Conservation (phyloP, 2,888 invertebrate species). For the Esperia sulphurella region DNA sequence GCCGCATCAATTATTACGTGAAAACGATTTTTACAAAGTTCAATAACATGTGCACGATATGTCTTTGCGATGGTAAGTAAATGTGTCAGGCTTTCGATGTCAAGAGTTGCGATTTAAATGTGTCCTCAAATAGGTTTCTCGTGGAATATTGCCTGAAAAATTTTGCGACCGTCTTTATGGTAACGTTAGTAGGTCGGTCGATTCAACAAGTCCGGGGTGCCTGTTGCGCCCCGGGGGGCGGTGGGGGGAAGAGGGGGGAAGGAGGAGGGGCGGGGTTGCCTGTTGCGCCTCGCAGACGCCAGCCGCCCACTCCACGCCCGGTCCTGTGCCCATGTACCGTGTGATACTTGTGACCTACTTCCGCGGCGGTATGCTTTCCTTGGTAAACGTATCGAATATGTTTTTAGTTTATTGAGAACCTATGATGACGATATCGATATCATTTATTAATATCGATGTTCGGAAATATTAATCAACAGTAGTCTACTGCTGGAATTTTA, state of each 20-base stretch:
- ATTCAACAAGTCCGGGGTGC: slow-evolving; percentile 76
- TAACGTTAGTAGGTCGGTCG: slow-evolving; percentile 77
- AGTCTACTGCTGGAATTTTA: no score
- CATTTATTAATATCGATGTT: not conserved
- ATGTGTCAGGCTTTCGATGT: not conserved
- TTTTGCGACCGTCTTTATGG: slow-evolving; percentile 56
- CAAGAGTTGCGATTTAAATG: not conserved
- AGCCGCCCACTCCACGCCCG: slow-evolving; percentile 49
- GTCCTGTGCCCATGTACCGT: slow-evolving; percentile 49
- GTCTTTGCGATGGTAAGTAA: not conserved
- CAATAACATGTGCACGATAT: not conserved
- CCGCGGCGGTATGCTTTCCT: slow-evolving; percentile 28
- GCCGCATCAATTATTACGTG: no score
- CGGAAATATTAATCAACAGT: not conserved
- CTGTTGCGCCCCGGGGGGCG: slow-evolving; percentile 62
- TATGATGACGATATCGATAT: not conserved
- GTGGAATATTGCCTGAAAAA: not conserved
- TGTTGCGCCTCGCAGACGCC: slow-evolving; percentile 76
- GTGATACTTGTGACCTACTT: slow-evolving; percentile 64
- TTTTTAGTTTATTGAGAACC: not conserved
- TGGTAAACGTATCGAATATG: not conserved
- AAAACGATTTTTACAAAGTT: not conserved
- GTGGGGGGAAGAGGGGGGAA: slow-evolving; percentile 44
- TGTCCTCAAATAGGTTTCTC: not conserved
- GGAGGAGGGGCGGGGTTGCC: slow-evolving; percentile 64